Evolutionary conservation across 2,797 vertebrate genomes (phyloP).

Genomic region (Coregonus suidteri): DNA sequence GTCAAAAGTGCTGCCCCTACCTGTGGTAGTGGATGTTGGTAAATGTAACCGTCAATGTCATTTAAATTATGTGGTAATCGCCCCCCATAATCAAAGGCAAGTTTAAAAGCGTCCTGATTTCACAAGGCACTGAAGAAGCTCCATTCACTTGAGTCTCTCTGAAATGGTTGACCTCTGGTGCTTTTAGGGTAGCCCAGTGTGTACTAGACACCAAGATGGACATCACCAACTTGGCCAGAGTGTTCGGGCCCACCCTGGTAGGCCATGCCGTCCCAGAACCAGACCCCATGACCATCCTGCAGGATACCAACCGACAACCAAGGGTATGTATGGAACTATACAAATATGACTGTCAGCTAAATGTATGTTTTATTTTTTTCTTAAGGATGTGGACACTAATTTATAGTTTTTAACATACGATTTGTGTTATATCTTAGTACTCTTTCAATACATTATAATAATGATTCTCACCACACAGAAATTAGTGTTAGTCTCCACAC

Average conservation of each 20-base stretch:
- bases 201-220: constrained; percentile 85
- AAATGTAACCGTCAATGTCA: too few species aligned
- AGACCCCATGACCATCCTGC: constrained; percentile 86
- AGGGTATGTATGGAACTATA: constrained; percentile 69
- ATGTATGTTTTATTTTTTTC: neutral
- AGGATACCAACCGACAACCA: constrained; percentile 88
- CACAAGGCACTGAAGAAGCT: neutral
- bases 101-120: neutral
- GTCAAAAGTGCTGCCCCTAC: too few species aligned
- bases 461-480: neutral
- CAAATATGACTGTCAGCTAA: neutral
- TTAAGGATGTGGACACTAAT: neutral
- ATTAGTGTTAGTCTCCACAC: neutral
- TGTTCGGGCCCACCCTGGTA: constrained; percentile 92
- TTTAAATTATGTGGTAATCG: too few species aligned
- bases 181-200: constrained; percentile 83
- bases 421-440: neutral
- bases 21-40: too few species aligned
- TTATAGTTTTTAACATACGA: neutral
- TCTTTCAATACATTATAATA: neutral
- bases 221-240: constrained; percentile 82
- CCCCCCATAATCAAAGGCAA: too few species aligned
- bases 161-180: neutral
- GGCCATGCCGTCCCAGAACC: constrained; percentile 87
- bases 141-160: too few species aligned